These are phyloP conservation scores for Bembecia ichneumoniformis DNA, from an alignment of 2,888 invertebrate genomes.

Conservation along the genomic window DNA sequence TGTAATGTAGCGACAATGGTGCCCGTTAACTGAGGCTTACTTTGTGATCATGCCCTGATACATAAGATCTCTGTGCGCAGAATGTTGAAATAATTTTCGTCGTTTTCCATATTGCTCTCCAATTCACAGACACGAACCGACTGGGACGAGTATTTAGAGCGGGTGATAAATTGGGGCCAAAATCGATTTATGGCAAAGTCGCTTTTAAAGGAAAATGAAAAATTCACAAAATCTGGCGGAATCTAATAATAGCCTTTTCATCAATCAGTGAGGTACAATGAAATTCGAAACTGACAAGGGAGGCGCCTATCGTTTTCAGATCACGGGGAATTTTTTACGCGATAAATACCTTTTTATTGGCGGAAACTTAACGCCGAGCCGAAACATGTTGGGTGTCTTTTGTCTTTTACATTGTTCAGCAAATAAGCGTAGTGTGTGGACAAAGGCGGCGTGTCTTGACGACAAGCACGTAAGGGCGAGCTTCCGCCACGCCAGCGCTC, in stretches of 20 bases:
- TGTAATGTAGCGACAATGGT: no score
- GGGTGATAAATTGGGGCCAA: constrained; percentile 54
- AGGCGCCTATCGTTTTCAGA: constrained; percentile 41
- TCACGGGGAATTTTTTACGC: constrained; percentile 35
- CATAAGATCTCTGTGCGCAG: constrained; percentile 17
- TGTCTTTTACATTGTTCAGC: constrained; percentile 70
- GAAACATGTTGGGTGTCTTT: constrained; percentile 51
- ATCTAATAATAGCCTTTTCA: constrained; percentile 58
- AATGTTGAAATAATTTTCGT: constrained; percentile 44
- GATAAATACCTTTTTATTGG: constrained; percentile 36
- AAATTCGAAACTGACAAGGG: constrained; percentile 40
- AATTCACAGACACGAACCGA: constrained; percentile 41
- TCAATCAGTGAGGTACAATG: constrained; percentile 52
- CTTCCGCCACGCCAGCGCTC: constrained; percentile 69
- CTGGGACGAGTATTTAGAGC: constrained; percentile 47
- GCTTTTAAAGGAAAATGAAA: constrained; percentile 55
- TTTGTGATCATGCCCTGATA: constrained; percentile 21
- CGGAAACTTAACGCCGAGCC: constrained; percentile 34
- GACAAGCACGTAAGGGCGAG: constrained; percentile 63
- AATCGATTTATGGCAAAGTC: constrained; percentile 57
- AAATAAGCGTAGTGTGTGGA: constrained; percentile 71
- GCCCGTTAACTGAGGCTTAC: no score
- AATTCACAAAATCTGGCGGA: constrained; percentile 51
- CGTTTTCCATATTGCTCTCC: constrained; percentile 39
- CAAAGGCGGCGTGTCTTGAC: constrained; percentile 65